phyloP scores from a whole-genome alignment of 2,888 invertebrate genomes.

The Dicranocentrus wangi region DNA sequence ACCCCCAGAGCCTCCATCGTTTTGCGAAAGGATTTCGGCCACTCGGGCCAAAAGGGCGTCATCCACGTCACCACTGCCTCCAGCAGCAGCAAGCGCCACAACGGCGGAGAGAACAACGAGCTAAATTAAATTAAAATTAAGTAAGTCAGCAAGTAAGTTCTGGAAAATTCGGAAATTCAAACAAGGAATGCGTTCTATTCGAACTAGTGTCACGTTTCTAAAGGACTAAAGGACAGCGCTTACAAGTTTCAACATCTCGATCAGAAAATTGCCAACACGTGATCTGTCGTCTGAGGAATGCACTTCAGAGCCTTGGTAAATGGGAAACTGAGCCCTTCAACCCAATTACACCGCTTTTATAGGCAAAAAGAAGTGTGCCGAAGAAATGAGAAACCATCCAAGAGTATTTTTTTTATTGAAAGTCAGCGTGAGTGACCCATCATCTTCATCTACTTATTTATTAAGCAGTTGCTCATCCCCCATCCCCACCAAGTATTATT shows the following conservation, averaged over 20 bases:
- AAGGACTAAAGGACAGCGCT: conserved; percentile 32
- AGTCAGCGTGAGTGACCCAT: conserved; percentile 47
- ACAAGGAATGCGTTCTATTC: no score
- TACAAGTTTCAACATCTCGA: conserved; percentile 67
- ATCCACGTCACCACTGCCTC: conserved; percentile 58
- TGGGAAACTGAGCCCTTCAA: conserved; percentile 52
- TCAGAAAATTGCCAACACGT: conserved; percentile 4
- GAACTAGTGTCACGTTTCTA: neutral
- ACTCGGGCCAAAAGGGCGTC: conserved; percentile 62
- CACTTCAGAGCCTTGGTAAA: conserved; percentile 24
- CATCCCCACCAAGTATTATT: conserved; percentile 46
- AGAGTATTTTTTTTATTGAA: conserved; percentile 32
- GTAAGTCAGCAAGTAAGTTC: conserved; percentile 9
- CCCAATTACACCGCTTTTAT: conserved; percentile 63
- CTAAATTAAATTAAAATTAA: conserved; percentile 23
- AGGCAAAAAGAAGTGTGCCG: conserved; percentile 45
- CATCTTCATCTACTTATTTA: conserved; percentile 27
- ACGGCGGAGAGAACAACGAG: conserved; percentile 59
- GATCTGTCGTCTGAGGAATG: no score
- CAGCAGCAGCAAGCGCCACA: conserved; percentile 60
- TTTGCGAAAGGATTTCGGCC: conserved; percentile 57
- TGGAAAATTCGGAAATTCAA: neutral
- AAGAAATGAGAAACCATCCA: conserved; percentile 31
- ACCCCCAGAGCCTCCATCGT: conserved; percentile 45
- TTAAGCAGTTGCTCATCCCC: conserved; percentile 32